These are phyloP conservation scores for Carassius carassius DNA, from an alignment of 2,113 vertebrate genomes.

Conservation along the genomic window DNA sequence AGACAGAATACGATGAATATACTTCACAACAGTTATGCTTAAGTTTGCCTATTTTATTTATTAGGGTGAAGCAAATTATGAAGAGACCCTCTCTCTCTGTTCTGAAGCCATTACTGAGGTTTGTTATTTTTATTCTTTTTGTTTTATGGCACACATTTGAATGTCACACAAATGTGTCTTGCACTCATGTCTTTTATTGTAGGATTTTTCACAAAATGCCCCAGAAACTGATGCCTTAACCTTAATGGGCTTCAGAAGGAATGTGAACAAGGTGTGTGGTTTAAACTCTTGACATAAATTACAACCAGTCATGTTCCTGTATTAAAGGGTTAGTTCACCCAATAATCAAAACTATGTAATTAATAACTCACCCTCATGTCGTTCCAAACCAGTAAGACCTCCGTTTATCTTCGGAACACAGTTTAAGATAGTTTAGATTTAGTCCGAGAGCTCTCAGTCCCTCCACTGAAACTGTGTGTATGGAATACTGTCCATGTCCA, in stretches of 20 bases:
- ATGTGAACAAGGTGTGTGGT: background rate
- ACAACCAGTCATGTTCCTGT: background rate
- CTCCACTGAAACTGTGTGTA: no score
- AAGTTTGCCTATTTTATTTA: background rate
- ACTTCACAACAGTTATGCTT: background rate
- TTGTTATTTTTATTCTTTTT: background rate
- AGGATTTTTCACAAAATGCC: background rate
- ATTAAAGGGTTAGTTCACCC: background rate
- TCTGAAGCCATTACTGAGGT: background rate
- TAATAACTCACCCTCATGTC: no score
- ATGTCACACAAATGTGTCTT: background rate
- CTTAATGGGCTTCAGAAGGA: background rate
- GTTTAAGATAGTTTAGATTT: no score
- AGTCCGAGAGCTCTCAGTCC: no score
- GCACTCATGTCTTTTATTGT: background rate
- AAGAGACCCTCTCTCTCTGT: background rate
- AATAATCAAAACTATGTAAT: no score
- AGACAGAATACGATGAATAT: background rate
- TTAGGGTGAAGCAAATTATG: background rate
- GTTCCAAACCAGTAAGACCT: no score
- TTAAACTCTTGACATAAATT: background rate
- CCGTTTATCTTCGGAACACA: no score
- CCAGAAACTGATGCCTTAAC: background rate
- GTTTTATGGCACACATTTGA: background rate
- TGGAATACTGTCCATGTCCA: no score